phyloP scores from a whole-genome alignment of 2,113 vertebrate genomes.

The Myocastor coypus region DNA sequence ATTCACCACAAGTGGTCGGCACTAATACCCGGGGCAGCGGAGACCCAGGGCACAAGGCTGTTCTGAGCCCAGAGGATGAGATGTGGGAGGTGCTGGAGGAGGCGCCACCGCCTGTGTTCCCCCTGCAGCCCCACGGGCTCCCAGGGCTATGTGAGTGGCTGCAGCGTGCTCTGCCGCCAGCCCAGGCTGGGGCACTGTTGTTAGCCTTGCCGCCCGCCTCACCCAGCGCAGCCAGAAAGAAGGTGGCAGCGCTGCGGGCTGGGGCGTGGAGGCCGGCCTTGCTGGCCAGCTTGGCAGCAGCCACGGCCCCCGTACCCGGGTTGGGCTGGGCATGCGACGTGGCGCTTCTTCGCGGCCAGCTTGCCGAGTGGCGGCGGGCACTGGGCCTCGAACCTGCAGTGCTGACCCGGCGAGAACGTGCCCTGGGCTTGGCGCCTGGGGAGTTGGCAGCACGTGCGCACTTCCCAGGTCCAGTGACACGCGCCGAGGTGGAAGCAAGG shows the following conservation, averaged over 20 bases:
- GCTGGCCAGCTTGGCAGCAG: conserved; percentile 82
- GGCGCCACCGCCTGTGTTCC: conserved; percentile 68
- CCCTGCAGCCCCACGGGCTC: conserved; percentile 73
- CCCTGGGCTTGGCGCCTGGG: conserved; percentile 72
- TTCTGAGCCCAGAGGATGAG: conserved; percentile 60
- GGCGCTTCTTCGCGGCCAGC: conserved; percentile 81
- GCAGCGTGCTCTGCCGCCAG: conserved; percentile 52
- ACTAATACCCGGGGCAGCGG: neutral
- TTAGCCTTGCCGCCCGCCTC: conserved; percentile 82
- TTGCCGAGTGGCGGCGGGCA: conserved; percentile 81
- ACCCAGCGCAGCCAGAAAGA: conserved; percentile 63
- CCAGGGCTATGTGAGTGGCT: conserved; percentile 72
- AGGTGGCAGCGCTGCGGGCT: conserved; percentile 78
- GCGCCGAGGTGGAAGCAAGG: conserved; percentile 77
- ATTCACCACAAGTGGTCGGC: neutral
- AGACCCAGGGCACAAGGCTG: fast-evolving
- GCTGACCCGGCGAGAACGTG: conserved; percentile 75
- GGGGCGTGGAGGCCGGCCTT: conserved; percentile 84
- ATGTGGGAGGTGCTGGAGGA: conserved; percentile 76
- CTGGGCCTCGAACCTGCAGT: conserved; percentile 81
- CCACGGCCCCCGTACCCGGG: conserved; percentile 76
- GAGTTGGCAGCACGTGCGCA: conserved; percentile 64
- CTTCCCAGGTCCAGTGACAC: conserved; percentile 75
- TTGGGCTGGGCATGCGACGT: conserved; percentile 83
- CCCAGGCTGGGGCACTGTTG: conserved; percentile 80